Percentiles rank a stretch among this genome's conserved stretches.
These are phyloP conservation scores for Mionectes olivaceus DNA, from an alignment of 2,797 vertebrate species.

Conservation along the genomic window DNA sequence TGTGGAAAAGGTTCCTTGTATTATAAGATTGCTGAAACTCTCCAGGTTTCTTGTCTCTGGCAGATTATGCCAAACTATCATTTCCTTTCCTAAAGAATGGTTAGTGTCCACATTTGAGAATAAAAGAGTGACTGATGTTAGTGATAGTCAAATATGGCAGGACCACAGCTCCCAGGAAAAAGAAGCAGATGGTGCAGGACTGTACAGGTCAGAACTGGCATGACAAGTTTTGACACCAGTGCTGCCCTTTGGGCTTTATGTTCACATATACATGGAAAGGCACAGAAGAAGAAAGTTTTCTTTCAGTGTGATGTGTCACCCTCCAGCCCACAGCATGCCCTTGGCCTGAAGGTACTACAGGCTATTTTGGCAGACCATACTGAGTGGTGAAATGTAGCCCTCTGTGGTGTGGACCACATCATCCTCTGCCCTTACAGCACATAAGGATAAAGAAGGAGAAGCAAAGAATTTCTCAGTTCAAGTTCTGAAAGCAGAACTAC, in stretches of 20 bases:
- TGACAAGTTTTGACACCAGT: neutral
- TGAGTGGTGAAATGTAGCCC: neutral
- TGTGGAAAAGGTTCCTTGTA: neutral
- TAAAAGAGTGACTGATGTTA: neutral
- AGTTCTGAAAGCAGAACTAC: neutral
- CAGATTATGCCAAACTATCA: neutral
- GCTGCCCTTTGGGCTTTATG: neutral
- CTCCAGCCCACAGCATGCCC: neutral
- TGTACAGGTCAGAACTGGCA: neutral
- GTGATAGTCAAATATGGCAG: rapidly evolving
- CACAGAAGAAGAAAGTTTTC: neutral
- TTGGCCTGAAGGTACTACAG: neutral
- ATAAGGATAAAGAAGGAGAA: neutral
- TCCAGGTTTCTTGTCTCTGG: neutral
- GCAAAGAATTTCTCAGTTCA: neutral
- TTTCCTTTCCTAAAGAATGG: neutral
- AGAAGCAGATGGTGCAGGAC: neutral
- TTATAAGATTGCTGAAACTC: neutral
- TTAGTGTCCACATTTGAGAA: neutral
- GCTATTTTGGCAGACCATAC: neutral
- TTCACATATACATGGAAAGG: neutral
- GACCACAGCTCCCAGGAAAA: neutral
- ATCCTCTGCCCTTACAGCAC: neutral
- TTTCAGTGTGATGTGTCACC: rapidly evolving
- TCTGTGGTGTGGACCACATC: neutral